Conservation (phyloP, 2,113 vertebrate genomes). For the Zosterops pallidus region DNA sequence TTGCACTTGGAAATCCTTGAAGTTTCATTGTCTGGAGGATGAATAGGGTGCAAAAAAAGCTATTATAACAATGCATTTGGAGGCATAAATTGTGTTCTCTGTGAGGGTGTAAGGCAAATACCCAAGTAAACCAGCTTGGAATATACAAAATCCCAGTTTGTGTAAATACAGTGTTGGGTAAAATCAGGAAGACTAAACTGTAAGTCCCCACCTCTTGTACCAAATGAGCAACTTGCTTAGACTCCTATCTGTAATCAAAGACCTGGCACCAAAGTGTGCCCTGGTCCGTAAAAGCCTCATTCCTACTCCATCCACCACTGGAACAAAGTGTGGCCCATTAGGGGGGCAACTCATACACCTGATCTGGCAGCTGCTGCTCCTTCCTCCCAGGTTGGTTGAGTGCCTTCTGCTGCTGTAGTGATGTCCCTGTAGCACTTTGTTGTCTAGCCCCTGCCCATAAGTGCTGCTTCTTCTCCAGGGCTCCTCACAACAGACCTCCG, state of each 20-base stretch:
- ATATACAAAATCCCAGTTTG: background rate
- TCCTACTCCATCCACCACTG: background rate
- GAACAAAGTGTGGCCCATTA: fast-evolving
- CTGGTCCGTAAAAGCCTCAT: background rate
- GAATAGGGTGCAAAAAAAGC: background rate
- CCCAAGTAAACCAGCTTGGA: background rate
- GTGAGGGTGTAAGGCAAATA: background rate
- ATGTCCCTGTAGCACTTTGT: background rate
- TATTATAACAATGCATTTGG: background rate
- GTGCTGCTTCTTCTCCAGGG: background rate
- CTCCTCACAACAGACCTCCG: background rate
- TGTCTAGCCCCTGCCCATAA: fast-evolving
- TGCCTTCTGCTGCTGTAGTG: background rate
- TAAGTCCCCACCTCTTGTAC: background rate
- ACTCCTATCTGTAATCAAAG: background rate
- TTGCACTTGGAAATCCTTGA: conserved; percentile 22
- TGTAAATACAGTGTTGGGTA: background rate
- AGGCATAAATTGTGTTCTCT: background rate
- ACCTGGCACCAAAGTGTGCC: background rate
- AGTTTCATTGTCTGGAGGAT: conserved; percentile 6
- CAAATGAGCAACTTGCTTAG: background rate
- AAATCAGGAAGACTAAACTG: background rate
- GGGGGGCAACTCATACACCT: background rate
- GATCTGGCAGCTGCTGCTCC: background rate
- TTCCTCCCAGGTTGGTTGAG: background rate